A percentile compares a stretch with the other conserved stretches of the same genome.
Evolutionary conservation across 2,113 vertebrate genomes (phyloP).

Genomic region (Oostethus manadensis): DNA sequence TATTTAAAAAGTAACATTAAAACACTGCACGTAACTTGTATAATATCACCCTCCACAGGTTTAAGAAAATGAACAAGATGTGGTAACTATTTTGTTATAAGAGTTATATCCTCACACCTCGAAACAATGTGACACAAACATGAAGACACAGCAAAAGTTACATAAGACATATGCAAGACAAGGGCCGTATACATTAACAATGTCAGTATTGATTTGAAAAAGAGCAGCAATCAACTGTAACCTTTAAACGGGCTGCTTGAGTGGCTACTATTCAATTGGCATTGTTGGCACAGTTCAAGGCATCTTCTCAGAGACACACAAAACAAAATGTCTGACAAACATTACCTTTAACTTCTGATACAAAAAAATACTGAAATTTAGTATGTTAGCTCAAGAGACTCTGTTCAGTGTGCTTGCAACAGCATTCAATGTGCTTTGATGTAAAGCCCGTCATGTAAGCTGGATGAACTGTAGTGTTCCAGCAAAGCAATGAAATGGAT

Average conservation of each 20-base stretch:
- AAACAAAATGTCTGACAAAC: slow-evolving; percentile 23
- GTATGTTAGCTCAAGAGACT: slow-evolving; percentile 10
- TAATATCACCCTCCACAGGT: not conserved
- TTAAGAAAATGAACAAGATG: slow-evolving; percentile 9
- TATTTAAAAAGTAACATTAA: not conserved
- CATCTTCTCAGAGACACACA: slow-evolving; percentile 19
- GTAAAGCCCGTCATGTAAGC: too few species aligned
- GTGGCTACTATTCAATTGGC: slow-evolving; percentile 27
- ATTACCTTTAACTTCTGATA: slow-evolving; percentile 3
- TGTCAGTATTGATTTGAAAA: slow-evolving; percentile 50
- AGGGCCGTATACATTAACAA: slow-evolving; percentile 47
- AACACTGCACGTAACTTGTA: slow-evolving; percentile 9
- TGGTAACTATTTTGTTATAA: slow-evolving; percentile 5
- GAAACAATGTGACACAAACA: slow-evolving; percentile 14
- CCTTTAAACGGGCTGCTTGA: slow-evolving; percentile 47
- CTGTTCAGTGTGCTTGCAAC: too few species aligned
- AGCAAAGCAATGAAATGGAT: too few species aligned
- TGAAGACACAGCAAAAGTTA: slow-evolving; percentile 20
- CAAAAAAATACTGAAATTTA: slow-evolving; percentile 11
- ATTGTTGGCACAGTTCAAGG: slow-evolving; percentile 13
- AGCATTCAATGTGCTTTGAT: slow-evolving; percentile 2
- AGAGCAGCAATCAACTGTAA: slow-evolving; percentile 47
- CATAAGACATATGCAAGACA: slow-evolving; percentile 34
- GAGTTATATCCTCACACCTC: slow-evolving; percentile 24
- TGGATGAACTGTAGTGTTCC: too few species aligned